phyloP scores from a whole-genome alignment of 2,797 vertebrate genomes.

The Galagoides demidoff region DNA sequence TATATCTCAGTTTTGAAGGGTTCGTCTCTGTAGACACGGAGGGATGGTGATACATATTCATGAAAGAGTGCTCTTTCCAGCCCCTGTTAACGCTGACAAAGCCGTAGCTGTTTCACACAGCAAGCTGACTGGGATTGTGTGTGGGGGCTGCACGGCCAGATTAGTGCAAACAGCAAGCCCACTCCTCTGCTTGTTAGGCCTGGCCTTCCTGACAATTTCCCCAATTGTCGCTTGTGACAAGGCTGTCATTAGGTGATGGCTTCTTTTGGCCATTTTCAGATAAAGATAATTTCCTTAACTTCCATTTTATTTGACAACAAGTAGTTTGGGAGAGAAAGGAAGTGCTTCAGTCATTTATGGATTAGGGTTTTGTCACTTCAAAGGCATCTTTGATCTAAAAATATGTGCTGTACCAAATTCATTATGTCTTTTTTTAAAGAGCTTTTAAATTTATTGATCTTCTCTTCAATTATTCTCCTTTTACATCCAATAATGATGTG shows the following conservation, averaged over 20 bases:
- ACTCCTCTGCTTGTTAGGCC: slow-evolving; percentile 85
- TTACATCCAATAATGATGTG: slow-evolving; percentile 68
- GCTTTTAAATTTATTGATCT: slow-evolving; percentile 88
- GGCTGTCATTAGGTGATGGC: slow-evolving; percentile 90
- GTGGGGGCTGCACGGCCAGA: slow-evolving; percentile 85
- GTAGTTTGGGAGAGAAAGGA: slow-evolving; percentile 87
- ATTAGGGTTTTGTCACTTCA: slow-evolving; percentile 90
- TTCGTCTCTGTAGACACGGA: slow-evolving; percentile 81
- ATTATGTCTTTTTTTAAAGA: slow-evolving; percentile 86
- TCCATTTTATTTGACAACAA: slow-evolving; percentile 90
- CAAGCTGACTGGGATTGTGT: slow-evolving; percentile 86
- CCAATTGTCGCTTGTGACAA: slow-evolving; percentile 89
- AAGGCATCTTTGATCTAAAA: slow-evolving; percentile 91
- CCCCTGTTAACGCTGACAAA: slow-evolving; percentile 87
- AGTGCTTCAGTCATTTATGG: slow-evolving; percentile 87
- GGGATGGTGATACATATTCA: slow-evolving; percentile 89
- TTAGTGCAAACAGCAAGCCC: slow-evolving; percentile 87
- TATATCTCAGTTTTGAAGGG: slow-evolving; percentile 79
- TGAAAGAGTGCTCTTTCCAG: slow-evolving; percentile 85
- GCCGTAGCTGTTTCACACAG: slow-evolving; percentile 88
- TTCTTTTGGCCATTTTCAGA: slow-evolving; percentile 90
- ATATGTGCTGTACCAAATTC: slow-evolving; percentile 91
- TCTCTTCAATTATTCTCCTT: slow-evolving; percentile 82
- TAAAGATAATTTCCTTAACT: slow-evolving; percentile 91
- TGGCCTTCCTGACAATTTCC: slow-evolving; percentile 87